Conservation (phyloP, 2,888 invertebrate species). For the Tanytarsus gracilentus region DNA sequence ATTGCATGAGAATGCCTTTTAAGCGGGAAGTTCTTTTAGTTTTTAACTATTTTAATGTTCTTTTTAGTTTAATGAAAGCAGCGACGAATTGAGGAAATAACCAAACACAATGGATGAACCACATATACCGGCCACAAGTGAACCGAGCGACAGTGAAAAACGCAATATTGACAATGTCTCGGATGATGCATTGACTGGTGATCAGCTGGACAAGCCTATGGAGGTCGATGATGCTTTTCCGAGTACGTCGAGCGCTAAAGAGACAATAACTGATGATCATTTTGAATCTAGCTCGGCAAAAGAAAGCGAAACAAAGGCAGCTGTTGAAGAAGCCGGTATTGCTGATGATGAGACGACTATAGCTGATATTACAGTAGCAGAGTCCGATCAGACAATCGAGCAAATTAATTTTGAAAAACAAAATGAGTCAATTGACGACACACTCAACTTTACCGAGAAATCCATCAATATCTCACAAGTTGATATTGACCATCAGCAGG, state of each 20-base stretch:
- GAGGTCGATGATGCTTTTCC: background rate
- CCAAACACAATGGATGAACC: constrained; percentile 20
- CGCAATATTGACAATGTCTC: background rate
- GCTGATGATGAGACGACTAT: background rate
- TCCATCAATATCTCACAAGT: constrained; percentile 24
- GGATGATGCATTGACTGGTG: background rate
- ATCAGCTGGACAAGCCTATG: background rate
- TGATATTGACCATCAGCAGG: background rate
- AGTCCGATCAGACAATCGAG: background rate
- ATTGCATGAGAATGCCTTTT: constrained; percentile 1
- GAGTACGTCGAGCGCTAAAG: background rate
- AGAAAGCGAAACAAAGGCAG: background rate
- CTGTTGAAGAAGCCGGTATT: constrained; percentile 3
- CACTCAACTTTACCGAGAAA: constrained; percentile 11
- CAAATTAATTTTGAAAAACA: background rate
- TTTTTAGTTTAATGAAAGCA: constrained; percentile 3
- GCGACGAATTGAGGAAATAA: background rate
- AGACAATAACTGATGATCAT: background rate
- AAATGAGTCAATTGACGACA: background rate
- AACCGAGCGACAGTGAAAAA: constrained; percentile 1
- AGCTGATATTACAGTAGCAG: background rate
- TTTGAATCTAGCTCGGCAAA: background rate
- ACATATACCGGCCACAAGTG: background rate
- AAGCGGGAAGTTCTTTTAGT: background rate
- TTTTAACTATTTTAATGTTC: background rate